phyloP scores from a whole-genome alignment of 2,113 vertebrate genomes.

The Pteropus alecto region DNA sequence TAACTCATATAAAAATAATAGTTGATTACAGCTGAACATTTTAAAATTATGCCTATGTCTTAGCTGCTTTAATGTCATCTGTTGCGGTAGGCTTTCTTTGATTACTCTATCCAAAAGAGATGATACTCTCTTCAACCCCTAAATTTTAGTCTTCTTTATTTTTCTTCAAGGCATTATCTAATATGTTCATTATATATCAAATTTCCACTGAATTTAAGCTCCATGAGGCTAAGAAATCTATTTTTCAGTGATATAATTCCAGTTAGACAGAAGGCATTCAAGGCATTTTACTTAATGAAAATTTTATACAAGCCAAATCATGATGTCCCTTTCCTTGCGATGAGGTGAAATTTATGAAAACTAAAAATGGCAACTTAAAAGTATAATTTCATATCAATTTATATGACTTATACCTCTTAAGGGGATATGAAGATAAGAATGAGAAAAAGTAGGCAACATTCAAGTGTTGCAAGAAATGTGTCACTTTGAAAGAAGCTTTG shows the following conservation, averaged over 20 bases:
- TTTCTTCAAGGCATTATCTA: not conserved
- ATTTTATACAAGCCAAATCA: not conserved
- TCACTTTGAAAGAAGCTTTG: no score
- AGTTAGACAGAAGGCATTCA: not conserved
- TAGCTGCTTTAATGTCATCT: not conserved
- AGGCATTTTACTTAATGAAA: not conserved
- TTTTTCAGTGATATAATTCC: not conserved
- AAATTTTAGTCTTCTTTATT: not conserved
- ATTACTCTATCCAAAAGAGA: not conserved
- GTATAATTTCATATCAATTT: not conserved
- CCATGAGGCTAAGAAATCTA: not conserved
- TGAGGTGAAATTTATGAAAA: not conserved
- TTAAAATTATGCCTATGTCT: no score
- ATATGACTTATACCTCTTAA: not conserved
- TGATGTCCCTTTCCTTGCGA: not conserved
- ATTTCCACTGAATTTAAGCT: not conserved
- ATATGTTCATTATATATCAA: not conserved
- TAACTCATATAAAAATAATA: no score
- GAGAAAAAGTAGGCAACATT: no score
- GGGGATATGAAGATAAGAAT: not conserved
- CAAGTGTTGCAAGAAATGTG: no score
- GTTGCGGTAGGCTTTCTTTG: not conserved
- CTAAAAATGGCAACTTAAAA: not conserved
- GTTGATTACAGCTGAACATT: no score
- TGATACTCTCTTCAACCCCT: not conserved